phyloP scores from a whole-genome alignment of 2,797 vertebrate species.

The Threskiornis aethiopicus region DNA sequence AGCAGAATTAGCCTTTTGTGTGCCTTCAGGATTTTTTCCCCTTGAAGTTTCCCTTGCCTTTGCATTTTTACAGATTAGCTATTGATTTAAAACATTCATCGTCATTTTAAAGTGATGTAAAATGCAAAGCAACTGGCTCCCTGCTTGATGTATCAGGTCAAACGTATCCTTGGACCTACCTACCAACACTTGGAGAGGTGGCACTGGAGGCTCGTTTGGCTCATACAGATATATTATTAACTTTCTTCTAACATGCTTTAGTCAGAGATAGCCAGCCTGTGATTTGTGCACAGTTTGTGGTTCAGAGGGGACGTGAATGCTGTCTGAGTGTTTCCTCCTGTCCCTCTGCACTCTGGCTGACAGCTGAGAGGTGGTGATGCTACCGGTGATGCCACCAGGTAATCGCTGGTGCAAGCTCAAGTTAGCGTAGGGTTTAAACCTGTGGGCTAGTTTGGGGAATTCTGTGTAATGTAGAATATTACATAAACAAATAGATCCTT shows the following conservation, averaged over 20 bases:
- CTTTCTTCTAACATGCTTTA: background rate
- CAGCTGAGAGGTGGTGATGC: background rate
- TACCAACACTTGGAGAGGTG: background rate
- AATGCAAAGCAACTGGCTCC: background rate
- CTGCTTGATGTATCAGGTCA: accelerated
- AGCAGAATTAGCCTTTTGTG: constrained; percentile 6
- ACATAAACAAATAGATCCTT: background rate
- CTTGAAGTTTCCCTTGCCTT: background rate
- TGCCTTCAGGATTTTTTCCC: background rate
- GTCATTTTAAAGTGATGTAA: background rate
- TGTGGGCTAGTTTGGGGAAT: background rate
- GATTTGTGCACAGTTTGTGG: background rate
- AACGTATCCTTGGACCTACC: background rate
- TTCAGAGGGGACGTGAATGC: accelerated
- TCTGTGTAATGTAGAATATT: background rate
- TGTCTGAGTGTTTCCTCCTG: background rate
- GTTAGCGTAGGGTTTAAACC: background rate
- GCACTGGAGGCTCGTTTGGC: background rate
- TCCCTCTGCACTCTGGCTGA: background rate
- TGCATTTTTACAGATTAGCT: background rate
- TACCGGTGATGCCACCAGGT: background rate
- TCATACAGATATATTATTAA: accelerated
- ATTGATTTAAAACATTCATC: background rate
- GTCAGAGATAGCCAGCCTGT: background rate
- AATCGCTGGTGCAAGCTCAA: background rate